These are phyloP conservation scores for Gallinago jamesoni DNA, from an alignment of 2,113 vertebrate genomes.

Conservation along the genomic window DNA sequence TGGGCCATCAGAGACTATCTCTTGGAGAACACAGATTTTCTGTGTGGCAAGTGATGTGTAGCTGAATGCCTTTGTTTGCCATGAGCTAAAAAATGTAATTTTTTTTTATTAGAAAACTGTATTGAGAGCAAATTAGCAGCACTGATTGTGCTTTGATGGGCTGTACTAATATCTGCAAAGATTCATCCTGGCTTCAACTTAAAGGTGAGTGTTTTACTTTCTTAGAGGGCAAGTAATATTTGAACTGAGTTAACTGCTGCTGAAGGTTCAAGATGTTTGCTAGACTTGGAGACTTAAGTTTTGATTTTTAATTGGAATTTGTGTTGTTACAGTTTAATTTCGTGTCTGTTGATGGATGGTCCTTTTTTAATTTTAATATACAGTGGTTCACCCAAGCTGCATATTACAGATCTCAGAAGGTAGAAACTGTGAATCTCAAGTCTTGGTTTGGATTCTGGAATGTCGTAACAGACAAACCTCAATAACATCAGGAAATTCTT, in stretches of 20 bases:
- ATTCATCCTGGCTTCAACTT: not conserved
- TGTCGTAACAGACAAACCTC: not conserved
- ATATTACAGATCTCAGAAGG: not conserved
- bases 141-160: not conserved
- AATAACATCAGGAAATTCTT: not conserved
- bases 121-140: not conserved
- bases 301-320: slow-evolving; percentile 45
- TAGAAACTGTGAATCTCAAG: not conserved
- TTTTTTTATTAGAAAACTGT: not conserved
- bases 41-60: not conserved
- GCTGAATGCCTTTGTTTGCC: not conserved
- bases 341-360: slow-evolving; percentile 3
- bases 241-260: not conserved
- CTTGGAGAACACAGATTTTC: not conserved
- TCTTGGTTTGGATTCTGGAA: not conserved
- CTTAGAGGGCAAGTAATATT: not conserved
- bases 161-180: not conserved
- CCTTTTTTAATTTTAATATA: slow-evolving; percentile 24
- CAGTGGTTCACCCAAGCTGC: not conserved
- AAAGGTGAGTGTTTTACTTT: not conserved
- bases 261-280: slow-evolving; percentile 23
- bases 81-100: not conserved
- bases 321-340: slow-evolving; percentile 40
- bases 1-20: not conserved
- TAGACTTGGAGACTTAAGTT: slow-evolving; percentile 24